Conservation (phyloP, 2,797 vertebrate species). For the Thaleichthys pacificus region DNA sequence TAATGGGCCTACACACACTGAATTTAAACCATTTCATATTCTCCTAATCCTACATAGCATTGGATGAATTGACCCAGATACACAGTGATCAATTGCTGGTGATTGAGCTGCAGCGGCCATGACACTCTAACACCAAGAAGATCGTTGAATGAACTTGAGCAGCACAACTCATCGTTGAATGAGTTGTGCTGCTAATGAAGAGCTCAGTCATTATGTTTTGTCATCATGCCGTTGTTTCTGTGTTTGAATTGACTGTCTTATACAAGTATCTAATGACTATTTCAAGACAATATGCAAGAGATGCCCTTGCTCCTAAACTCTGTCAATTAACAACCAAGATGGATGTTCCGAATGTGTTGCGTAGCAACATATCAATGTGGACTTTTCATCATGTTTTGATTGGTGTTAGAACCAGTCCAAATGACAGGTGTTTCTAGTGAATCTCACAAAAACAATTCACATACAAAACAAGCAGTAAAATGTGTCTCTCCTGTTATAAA, state of each 20-base stretch:
- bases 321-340: neutral
- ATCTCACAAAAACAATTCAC: neutral
- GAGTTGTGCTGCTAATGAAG: neutral
- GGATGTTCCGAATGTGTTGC: neutral
- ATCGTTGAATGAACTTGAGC: neutral
- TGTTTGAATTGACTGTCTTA: neutral
- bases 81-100: neutral
- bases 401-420: neutral
- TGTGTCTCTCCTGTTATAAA: conserved; percentile 4
- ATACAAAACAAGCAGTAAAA: neutral
- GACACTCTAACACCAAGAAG: no score
- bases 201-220: no score
- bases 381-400: neutral
- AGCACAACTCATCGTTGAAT: no score
- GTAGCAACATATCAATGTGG: neutral
- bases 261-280: neutral
- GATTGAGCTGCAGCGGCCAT: neutral
- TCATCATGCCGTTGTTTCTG: neutral
- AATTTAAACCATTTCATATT: neutral
- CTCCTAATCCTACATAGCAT: neutral
- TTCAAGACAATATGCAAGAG: neutral
- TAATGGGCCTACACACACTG: neutral
- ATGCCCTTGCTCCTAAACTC: neutral
- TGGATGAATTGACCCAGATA: neutral
- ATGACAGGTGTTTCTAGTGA: neutral